These are phyloP conservation scores for Alfaro cultratus DNA, from an alignment of 2,797 vertebrate genomes.

Conservation along the genomic window DNA sequence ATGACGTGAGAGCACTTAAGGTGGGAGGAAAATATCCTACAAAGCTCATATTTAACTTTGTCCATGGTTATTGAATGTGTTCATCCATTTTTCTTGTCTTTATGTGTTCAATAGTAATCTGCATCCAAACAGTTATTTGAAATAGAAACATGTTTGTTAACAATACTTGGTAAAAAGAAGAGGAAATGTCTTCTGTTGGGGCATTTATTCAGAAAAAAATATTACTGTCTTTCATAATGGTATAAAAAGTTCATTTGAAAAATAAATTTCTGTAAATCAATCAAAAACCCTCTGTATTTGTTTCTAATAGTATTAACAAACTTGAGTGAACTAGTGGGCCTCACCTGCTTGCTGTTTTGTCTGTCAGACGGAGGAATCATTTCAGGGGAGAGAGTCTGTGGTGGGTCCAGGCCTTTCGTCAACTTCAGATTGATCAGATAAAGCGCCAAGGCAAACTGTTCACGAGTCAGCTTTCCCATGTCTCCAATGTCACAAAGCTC, in stretches of 20 bases:
- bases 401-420: conserved; percentile 91
- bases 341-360: conserved; percentile 81
- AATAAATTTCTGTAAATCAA: neutral
- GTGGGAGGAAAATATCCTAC: neutral
- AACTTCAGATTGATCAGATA: conserved; percentile 96
- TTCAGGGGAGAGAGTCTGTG: conserved; percentile 89
- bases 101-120: neutral
- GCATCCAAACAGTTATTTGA: neutral
- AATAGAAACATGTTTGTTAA: neutral
- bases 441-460: conserved; percentile 97
- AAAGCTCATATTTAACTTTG: neutral
- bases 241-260: neutral
- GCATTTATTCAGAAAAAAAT: neutral
- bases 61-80: neutral
- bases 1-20: neutral
- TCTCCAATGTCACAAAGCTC: conserved; percentile 95
- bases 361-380: conserved; percentile 97
- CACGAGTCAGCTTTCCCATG: conserved; percentile 93
- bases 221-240: neutral
- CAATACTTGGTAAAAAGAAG: neutral
- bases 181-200: neutral
- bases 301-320: neutral
- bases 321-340: neutral
- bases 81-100: neutral
- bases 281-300: neutral